Base-by-base conservation (phyloP, 1,140 invertebrate genomes). In the Pseudomyrmex flavicornis region DNA sequence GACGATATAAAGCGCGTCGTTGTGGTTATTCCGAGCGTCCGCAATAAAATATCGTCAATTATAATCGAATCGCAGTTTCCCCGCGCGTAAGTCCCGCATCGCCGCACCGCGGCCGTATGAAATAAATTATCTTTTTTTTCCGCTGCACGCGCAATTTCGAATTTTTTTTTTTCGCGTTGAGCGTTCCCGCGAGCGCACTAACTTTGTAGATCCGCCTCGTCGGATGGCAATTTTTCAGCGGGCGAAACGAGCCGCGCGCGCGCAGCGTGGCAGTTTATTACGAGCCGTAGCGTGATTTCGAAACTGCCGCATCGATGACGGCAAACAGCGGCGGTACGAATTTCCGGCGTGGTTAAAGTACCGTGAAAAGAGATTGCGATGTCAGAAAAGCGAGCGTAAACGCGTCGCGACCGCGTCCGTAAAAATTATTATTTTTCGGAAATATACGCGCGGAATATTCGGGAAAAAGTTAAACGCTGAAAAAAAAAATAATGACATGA, bases 241-340 rank as follows among this genome's bases (percentile, higher is more conserved):
- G 2, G n/a, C 66, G 66, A 72, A 80, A 80, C 66, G 76, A 80
- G 54, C 56, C 76, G 76, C 76, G 52, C 52, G 52, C 52, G 62
- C 46, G 9, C 63, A 35, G 35, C 35, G 35, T 56, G 54, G 44
- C 54, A 80, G 76, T 80, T 80, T 80, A 72, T 80, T 80, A 80
- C 66, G 46, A 20, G 35, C 20, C 58, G 54, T 50, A 80, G 76
- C 76, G 76, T 80, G 76, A 80, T 80, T 80, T 61, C 76, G 54
- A 80, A 72, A 80, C 66, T 80, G 76, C 66, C 66, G 76, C 76
- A 72, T 80, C 76, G 54, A 80, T 80, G 76, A 80, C 54, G 76
- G 66, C 15, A 54, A 50, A 80, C 54, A 66, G 63, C 20, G 26
- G 17, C 15, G 62, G 35, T 50, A 20, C 20, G 44, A 72, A 72